Evolutionary conservation across 2,888 invertebrate genomes (phyloP).

Genomic region (Neoaliturus tenellus): DNA sequence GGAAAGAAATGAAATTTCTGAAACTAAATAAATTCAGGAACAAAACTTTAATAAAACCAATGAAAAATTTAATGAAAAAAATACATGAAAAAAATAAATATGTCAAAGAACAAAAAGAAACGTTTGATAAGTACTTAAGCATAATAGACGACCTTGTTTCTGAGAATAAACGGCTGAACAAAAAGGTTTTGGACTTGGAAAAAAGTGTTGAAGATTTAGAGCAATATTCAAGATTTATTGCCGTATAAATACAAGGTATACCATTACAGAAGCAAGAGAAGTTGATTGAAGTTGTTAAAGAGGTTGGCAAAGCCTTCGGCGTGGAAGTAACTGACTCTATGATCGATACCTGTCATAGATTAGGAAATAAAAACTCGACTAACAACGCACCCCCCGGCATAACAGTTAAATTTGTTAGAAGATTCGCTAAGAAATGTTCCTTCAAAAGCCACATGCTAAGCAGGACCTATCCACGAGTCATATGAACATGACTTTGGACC

Average conservation of each 20-base stretch:
- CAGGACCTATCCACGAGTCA: no score
- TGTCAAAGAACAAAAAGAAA: background rate
- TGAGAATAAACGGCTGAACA: background rate
- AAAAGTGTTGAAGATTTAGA: background rate
- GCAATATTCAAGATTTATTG: background rate
- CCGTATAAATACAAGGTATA: background rate
- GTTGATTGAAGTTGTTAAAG: background rate
- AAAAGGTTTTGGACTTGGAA: background rate
- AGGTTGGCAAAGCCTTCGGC: background rate
- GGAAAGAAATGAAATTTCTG: background rate
- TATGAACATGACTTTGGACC: no score
- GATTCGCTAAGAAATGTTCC: background rate
- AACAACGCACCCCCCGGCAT: background rate
- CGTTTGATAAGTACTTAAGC: background rate
- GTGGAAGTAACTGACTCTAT: background rate
- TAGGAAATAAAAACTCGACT: background rate
- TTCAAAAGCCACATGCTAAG: no score
- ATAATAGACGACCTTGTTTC: background rate
- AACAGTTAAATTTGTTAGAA: slow-evolving; percentile 6
- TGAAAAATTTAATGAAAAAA: background rate
- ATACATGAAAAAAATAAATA: background rate
- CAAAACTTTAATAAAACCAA: background rate
- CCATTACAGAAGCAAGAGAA: background rate
- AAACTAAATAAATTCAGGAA: background rate
- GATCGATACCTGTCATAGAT: slow-evolving; percentile 15